phyloP scores from a whole-genome alignment of 2,113 vertebrate genomes.

The Rattus norvegicus region GRCr8 NC_086019.1:146083501-146084000 shows the following conservation, averaged over 20 bases:
- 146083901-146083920: neutral
- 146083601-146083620: neutral
- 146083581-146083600: neutral
- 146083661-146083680: neutral
- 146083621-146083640: neutral
- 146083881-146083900: neutral
- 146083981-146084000: no score
- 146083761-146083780: neutral
- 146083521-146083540: neutral
- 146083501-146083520: neutral
- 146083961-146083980: no score
- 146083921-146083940: neutral
- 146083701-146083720: neutral
- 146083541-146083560: neutral
- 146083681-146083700: neutral
- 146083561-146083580: neutral
- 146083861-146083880: rapidly evolving
- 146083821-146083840: neutral
- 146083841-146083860: neutral
- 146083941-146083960: neutral
- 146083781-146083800: neutral
- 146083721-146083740: neutral
- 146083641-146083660: neutral
- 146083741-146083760: neutral
- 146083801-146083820: neutral